Evolutionary conservation across 2,113 vertebrate genomes (phyloP), one percentile per base, ranked within the genome.

Genomic region (Charadrius vociferus): DNA sequence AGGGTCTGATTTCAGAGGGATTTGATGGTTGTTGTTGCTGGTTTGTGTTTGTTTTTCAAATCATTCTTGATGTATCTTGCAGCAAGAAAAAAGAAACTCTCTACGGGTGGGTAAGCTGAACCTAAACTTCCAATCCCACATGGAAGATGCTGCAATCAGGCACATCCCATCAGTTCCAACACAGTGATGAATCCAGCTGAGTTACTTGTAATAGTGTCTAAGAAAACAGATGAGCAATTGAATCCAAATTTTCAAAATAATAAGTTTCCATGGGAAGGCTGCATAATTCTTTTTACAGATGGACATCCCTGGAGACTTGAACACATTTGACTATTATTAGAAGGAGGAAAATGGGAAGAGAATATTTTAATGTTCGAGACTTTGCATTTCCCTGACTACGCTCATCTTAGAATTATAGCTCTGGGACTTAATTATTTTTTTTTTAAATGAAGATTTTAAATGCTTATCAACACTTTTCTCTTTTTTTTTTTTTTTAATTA

Each of bases 181-280:
- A 74, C 41, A 80, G 58, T 63, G 84, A 67, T 65, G 81, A 93
- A 92, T 93, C 91, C 93, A 97, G 74, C 75, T 88, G 81, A 96
- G 88, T 84, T 90, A 58, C 75, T 88, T 73, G 71, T 67, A 93
- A 90, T 73, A 88, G 26, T 36, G 24, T 55, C 83, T 75, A 79
- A 91, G 49, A 65, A 97, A 98, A 94, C 67, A 96, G 90, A 92
- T 66, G 77, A 97, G 59, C 62, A 89, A 32, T 58, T 80, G 75
- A 91, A 95, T 93, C 78, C 41, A 96, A 88, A 93, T 70, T 87
- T 95, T 94, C 84, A 90, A 95, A 94, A 95, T 92, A 86, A 61
- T 88, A 73, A 59, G 26, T 86, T 97, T 96, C 89, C 30, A 56
- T 10, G 0, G 12, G 80, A 84, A 97, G 78, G 50, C 70, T 97